Conservation (phyloP, 2,888 invertebrate species). For the Eilema caniola region DNA sequence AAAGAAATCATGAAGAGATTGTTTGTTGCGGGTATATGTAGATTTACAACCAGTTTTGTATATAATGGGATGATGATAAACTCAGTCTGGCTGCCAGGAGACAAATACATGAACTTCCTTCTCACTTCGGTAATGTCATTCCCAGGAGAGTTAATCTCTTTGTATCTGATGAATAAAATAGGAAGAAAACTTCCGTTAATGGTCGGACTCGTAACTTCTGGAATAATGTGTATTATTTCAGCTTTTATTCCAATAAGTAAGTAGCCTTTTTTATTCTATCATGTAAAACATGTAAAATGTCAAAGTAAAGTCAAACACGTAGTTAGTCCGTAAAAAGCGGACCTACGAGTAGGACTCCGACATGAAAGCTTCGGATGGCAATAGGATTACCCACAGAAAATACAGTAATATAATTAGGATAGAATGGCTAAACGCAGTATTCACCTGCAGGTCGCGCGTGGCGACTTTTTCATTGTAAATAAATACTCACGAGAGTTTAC, state of each 20-base stretch:
- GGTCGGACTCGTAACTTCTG: conserved; percentile 64
- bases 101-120: conserved; percentile 75
- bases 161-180: conserved; percentile 74
- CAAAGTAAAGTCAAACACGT: too few relatives aligned
- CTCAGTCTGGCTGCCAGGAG: conserved; percentile 74
- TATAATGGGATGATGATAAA: conserved; percentile 77
- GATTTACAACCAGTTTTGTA: conserved; percentile 72
- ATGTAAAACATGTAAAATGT: too few relatives aligned
- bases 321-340: too few relatives aligned
- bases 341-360: too few relatives aligned
- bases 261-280: too few relatives aligned
- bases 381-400: too few relatives aligned
- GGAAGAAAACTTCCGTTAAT: conserved; percentile 72
- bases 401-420: too few relatives aligned
- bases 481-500: too few relatives aligned
- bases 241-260: conserved; percentile 69
- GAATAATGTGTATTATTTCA: conserved; percentile 62
- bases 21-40: conserved; percentile 58
- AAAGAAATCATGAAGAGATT: conserved; percentile 68
- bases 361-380: too few relatives aligned
- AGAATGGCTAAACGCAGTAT: too few relatives aligned
- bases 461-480: too few relatives aligned
- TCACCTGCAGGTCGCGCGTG: too few relatives aligned
- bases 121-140: conserved; percentile 75
- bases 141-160: conserved; percentile 72